Evolutionary conservation across 2,113 vertebrate species (phyloP), one percentile per base, ranked within the genome.

Genomic region (Microcebus ravelobensis): DNA sequence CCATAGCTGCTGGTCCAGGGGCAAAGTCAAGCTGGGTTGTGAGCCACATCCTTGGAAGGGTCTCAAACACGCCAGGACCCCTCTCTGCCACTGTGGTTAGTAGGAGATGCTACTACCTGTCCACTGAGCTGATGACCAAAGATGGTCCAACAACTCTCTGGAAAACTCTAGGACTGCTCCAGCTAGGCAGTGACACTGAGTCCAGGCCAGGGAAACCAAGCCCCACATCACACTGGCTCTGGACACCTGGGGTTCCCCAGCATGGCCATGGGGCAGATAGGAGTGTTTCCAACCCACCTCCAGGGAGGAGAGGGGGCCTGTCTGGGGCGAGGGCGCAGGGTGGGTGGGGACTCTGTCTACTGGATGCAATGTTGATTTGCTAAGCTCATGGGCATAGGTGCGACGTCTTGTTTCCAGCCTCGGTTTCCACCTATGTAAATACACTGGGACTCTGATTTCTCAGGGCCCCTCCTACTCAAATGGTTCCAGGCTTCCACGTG

Each of bases 81-180:
- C 12, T 15, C 79, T 67, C 57, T 17, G 57, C 27, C n/a, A 34
- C 5, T 76, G 61, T 29, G 25, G 14, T 5, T 1, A 31, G 18
- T 10, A 50, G 21, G 39, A 48, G 25, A n/a, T 5, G 3, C 0
- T 2, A 5, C 55, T 45, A 8, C 0, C 1, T 18, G 25, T 52
- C 61, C 52, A 45, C 92, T 73, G 77, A 87, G 55, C 61, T 7
- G 29, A 3, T 15, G 34, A 79, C 48, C 61, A 71, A 48, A 25
- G 5, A 10, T 0, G 14, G 36, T n/a, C 74, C 68, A 57, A 68
- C 80, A 74, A 73, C 0, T 17, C 88, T 55, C 50, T 57, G 48
- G 80, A 59, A 86, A 73, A 65, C 12, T 77, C 67, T 59, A 95
- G 61, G 61, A 39, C 59, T 13, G 0, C 48, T 87, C 57, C 23